These are phyloP conservation scores for Procavia capensis DNA, from an alignment of 2,113 vertebrate genomes.

Conservation along the genomic window DNA sequence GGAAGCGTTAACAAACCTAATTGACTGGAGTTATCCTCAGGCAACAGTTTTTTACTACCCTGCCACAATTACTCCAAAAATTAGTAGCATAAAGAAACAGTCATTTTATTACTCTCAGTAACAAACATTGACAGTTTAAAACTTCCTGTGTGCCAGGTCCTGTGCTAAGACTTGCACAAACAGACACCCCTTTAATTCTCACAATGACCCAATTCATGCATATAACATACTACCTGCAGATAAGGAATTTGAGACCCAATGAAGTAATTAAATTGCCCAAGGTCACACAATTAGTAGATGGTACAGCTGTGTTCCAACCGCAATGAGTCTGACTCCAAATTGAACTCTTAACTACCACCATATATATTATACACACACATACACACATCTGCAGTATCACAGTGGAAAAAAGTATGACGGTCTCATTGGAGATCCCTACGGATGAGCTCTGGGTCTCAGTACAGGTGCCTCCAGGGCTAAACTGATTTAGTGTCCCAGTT, in stretches of 20 bases:
- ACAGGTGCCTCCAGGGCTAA: background rate
- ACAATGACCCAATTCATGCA: background rate
- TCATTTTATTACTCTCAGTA: background rate
- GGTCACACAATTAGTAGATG: background rate
- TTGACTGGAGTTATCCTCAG: background rate
- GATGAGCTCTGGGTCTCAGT: background rate
- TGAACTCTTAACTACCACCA: background rate
- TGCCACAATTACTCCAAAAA: background rate
- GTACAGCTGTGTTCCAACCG: background rate
- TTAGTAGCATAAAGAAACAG: background rate
- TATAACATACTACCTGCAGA: background rate
- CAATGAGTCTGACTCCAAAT: background rate
- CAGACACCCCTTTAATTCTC: background rate
- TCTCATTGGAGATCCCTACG: background rate
- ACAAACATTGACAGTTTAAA: background rate
- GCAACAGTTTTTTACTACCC: background rate
- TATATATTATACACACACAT: background rate
- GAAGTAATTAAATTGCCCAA: background rate
- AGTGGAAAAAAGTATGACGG: background rate
- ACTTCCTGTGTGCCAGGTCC: background rate
- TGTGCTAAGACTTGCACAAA: background rate
- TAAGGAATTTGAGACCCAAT: background rate
- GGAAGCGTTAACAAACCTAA: background rate
- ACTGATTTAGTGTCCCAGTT: background rate
- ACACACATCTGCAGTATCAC: background rate